Base-by-base conservation (phyloP, 2,113 vertebrate species). In the Trinectes maculatus region DNA sequence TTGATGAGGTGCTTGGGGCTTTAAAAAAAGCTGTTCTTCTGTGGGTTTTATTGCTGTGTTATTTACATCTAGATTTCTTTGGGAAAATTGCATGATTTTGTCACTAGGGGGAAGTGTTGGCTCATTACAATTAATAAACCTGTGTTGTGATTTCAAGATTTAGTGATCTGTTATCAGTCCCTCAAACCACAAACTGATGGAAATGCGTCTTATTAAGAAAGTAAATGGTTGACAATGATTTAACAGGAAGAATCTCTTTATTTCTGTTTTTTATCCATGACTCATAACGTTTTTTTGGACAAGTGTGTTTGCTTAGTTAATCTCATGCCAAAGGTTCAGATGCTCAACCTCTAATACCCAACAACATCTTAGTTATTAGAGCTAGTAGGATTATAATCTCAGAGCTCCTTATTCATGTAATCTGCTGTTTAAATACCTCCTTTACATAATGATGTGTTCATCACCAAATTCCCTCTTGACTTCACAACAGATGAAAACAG, bases 71-170 rank as follows among this genome's bases (percentile, higher is more conserved):
- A 9, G 11, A 21, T 64, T 40, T 69, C 21, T 26, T 68, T 65
- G 34, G 72, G 42, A 52, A 59, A 47, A 56, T 44, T 56, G 56
- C 36, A 55, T 64, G 15, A 52, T 71, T 10, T 31, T 39, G 53
- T 59, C 89, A 88, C 88, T 87, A 91, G 89, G 81, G 86, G 87
- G 90, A 66, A 79, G 75, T 84, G 73, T 89, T 89, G 62, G 8
- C 67, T 73, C 57, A 77, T 63, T 72, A 63, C 44, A 28, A 52
- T 11, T 3, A 46, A 51, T 46, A 57, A 83, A 67, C 34, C 70
- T 79, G 37, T 79, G 63, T 39, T 83, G 39, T 57, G 51, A 70
- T 72, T 51, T 76, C 28, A 66, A 58, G 21, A 29, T 37, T 34
- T 42, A 54, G 13, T 31, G 25, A 43, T 15, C 25, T 55, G 7